Percentiles rank a stretch among this genome's conserved stretches.
Conservation (phyloP, 2,888 invertebrate species). For the Tromatobia lineatoria region DNA sequence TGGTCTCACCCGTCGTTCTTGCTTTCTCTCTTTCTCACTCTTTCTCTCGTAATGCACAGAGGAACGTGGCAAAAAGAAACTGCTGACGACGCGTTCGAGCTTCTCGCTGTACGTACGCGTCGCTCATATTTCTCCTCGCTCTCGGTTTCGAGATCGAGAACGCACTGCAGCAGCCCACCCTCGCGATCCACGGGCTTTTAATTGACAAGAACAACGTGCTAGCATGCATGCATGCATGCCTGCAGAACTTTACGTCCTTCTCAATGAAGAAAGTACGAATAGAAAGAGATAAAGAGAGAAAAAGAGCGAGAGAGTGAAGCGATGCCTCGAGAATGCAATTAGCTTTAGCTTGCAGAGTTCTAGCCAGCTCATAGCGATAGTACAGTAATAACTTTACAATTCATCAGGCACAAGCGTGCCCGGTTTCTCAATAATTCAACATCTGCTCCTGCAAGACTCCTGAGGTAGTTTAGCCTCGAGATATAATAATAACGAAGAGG, state of each 20-base stretch:
- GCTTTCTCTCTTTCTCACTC: constrained; percentile 4
- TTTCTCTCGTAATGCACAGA: constrained; percentile 20
- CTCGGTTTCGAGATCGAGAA: constrained; percentile 40
- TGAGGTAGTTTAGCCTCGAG: constrained; percentile 8
- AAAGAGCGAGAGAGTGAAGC: constrained; percentile 30
- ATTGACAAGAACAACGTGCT: constrained; percentile 61
- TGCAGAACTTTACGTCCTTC: constrained; percentile 35
- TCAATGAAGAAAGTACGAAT: constrained; percentile 32
- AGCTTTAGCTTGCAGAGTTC: constrained; percentile 39
- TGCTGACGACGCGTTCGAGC: constrained; percentile 9
- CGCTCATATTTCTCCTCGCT: constrained; percentile 61
- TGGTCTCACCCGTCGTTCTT: constrained; percentile 80
- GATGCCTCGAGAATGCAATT: constrained; percentile 50
- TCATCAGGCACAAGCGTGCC: constrained; percentile 38
- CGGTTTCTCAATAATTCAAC: constrained; percentile 51
- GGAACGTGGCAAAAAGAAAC: constrained; percentile 16
- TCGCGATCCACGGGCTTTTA: constrained; percentile 45
- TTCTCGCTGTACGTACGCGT: constrained; percentile 35
- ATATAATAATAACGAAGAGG: constrained; percentile 22
- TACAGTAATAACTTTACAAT: constrained; percentile 49
- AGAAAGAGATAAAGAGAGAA: no score
- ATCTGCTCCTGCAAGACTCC: constrained; percentile 26
- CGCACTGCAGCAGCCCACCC: constrained; percentile 30
- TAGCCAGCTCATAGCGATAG: constrained; percentile 17
- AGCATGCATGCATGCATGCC: constrained; percentile 13